phyloP scores from a whole-genome alignment of 2,113 vertebrate species.

The Corythoichthys intestinalis region DNA sequence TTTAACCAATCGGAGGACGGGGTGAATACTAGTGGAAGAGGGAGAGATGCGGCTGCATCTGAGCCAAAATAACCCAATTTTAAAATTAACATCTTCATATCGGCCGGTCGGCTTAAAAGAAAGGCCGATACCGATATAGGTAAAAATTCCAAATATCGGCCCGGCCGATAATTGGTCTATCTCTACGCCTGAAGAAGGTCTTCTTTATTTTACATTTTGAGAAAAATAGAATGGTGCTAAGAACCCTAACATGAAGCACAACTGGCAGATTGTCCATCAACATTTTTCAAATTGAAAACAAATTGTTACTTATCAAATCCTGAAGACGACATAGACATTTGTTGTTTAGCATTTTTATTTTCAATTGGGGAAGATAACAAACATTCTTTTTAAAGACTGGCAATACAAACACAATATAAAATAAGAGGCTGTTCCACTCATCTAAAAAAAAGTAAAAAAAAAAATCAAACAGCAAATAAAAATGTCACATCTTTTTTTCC shows the following conservation, averaged over 20 bases:
- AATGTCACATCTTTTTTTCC: slow-evolving; percentile 15
- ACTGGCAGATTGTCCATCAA: neutral
- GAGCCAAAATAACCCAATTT: too few relatives aligned
- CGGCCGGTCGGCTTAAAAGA: too few relatives aligned
- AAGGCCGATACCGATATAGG: too few relatives aligned
- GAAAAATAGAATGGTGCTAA: too few relatives aligned
- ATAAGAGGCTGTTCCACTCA: slow-evolving; percentile 18
- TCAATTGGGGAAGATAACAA: slow-evolving; percentile 16
- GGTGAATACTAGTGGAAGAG: too few relatives aligned
- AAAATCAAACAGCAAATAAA: slow-evolving; percentile 13
- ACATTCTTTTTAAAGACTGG: slow-evolving; percentile 17
- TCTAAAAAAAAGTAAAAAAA: neutral
- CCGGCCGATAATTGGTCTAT: too few relatives aligned
- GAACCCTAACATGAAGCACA: neutral
- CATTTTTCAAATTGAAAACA: neutral
- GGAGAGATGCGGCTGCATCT: too few relatives aligned
- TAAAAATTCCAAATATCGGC: too few relatives aligned
- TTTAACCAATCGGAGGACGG: too few relatives aligned
- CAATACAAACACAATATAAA: slow-evolving; percentile 31
- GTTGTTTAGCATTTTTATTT: slow-evolving; percentile 22
- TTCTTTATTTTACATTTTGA: too few relatives aligned
- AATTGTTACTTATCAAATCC: neutral
- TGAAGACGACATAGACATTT: neutral
- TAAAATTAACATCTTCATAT: too few relatives aligned
- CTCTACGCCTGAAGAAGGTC: too few relatives aligned